Percentiles rank a stretch among this genome's conserved stretches.
Evolutionary conservation across 1,140 invertebrate genomes (phyloP).

Genomic region (Apolygus lucorum): DNA sequence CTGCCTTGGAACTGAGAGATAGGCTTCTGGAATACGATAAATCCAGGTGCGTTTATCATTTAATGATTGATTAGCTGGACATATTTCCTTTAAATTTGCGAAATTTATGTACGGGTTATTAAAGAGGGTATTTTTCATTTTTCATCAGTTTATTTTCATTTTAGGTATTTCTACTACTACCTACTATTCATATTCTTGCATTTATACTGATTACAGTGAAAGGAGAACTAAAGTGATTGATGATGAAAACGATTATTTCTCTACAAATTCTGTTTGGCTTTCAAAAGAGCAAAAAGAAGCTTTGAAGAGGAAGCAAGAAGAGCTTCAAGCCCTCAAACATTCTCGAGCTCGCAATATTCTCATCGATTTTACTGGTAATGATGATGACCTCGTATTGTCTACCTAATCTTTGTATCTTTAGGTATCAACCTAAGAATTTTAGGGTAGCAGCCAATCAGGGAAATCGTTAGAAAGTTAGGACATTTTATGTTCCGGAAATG

Average conservation of each 20-base stretch:
- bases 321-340: conserved; percentile 58
- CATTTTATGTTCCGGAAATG: no score
- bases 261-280: conserved; percentile 71
- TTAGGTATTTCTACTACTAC: not conserved
- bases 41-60: conserved; percentile 49
- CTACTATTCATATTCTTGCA: not conserved
- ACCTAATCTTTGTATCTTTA: conserved; percentile 5
- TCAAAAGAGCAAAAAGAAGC: conserved; percentile 57
- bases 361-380: conserved; percentile 63
- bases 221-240: conserved; percentile 84
- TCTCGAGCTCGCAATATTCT: conserved; percentile 61
- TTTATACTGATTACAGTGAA: conserved; percentile 47
- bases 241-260: conserved; percentile 91
- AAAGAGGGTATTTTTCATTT: no score
- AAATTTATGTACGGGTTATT: no score
- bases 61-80: not conserved
- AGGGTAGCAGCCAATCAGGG: no score
- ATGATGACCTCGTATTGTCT: not conserved
- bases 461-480: no score
- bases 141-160: no score
- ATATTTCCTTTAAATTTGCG: no score
- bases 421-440: no score
- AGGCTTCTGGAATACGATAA: conserved; percentile 78
- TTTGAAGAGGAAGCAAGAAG: conserved; percentile 58
- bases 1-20: conserved; percentile 71